Conservation (phyloP, 2,113 vertebrate species). For the Orycteropus afer region DNA sequence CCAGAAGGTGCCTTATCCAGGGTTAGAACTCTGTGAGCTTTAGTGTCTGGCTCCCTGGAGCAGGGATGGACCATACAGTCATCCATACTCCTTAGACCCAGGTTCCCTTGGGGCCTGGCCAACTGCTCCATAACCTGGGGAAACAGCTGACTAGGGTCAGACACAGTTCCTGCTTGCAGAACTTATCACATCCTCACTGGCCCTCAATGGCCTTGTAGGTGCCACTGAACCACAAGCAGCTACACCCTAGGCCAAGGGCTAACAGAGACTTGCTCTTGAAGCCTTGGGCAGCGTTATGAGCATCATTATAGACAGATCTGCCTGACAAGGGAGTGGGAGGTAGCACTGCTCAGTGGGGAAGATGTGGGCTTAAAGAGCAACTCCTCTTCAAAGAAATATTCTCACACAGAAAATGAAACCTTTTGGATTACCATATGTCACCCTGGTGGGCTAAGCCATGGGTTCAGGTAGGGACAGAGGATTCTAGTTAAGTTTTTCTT, state of each 20-base stretch:
- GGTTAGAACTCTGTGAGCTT: background rate
- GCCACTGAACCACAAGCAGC: background rate
- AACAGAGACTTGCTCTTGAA: background rate
- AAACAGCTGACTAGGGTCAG: conserved; percentile 20
- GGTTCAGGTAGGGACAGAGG: background rate
- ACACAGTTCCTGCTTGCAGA: background rate
- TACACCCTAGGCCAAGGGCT: conserved; percentile 26
- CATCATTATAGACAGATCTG: background rate
- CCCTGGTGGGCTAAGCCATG: background rate
- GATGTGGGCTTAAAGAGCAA: background rate
- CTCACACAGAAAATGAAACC: background rate
- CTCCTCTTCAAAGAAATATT: background rate
- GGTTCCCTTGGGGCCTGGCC: background rate
- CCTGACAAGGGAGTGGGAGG: background rate
- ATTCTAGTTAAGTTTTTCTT: background rate
- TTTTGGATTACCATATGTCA: background rate
- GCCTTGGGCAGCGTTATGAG: background rate
- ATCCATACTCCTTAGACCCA: background rate
- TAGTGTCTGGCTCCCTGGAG: background rate
- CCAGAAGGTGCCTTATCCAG: background rate
- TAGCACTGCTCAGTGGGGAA: background rate
- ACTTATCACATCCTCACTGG: background rate
- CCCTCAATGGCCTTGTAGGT: conserved; percentile 2
- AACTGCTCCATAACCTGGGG: background rate
- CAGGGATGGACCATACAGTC: background rate